Conservation (phyloP, 2,113 vertebrate species). For the Xenus cinereus region DNA sequence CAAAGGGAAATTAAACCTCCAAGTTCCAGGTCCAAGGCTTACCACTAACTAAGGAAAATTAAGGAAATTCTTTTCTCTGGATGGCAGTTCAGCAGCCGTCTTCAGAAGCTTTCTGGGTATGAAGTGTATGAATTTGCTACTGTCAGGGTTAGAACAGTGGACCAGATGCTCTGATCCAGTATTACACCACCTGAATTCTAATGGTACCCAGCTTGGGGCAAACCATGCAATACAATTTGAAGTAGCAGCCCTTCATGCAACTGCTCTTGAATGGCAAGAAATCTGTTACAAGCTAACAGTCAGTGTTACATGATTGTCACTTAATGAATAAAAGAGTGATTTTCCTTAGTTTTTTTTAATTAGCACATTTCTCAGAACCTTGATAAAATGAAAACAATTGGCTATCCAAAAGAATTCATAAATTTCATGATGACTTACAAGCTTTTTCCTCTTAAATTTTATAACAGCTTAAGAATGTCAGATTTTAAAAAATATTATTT, state of each 20-base stretch:
- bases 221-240: neutral
- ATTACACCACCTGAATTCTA: neutral
- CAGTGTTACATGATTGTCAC: neutral
- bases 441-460: neutral
- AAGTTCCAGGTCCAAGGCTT: neutral
- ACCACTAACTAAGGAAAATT: neutral
- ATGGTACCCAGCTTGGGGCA: neutral
- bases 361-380: neutral
- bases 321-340: neutral
- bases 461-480: neutral
- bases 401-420: neutral
- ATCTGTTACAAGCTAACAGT: neutral
- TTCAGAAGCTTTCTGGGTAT: neutral
- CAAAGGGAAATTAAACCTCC: neutral
- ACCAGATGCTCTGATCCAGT: neutral
- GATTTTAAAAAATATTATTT: neutral
- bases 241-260: neutral
- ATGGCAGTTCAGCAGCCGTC: neutral
- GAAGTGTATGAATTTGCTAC: neutral
- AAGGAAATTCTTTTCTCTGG: neutral
- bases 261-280: neutral
- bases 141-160: neutral
- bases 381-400: neutral
- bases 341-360: neutral
- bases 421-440: neutral